These are phyloP conservation scores for Dioctria linearis DNA, from an alignment of 2,888 invertebrate genomes.

Conservation along the genomic window DNA sequence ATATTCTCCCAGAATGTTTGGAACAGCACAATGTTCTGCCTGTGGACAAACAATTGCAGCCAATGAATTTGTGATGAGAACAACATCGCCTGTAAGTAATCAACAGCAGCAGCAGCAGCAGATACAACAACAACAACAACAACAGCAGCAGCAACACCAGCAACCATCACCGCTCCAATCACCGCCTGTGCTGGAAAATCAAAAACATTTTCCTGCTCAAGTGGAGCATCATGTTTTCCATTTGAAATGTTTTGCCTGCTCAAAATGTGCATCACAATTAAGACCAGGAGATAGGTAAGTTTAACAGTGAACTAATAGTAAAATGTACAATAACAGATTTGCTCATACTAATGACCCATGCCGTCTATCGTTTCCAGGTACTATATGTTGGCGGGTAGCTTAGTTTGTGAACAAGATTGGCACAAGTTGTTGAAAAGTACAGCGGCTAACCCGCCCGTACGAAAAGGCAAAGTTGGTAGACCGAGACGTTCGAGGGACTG, in stretches of 20 bases:
- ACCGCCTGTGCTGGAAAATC: slow-evolving; percentile 60
- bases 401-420: slow-evolving; percentile 95
- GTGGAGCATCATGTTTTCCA: slow-evolving; percentile 86
- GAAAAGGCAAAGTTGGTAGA: slow-evolving; percentile 86
- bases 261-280: slow-evolving; percentile 89
- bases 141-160: slow-evolving; percentile 66
- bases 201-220: slow-evolving; percentile 61
- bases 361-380: slow-evolving; percentile 73
- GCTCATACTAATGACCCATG: slow-evolving; percentile 9
- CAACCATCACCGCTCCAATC: slow-evolving; percentile 67
- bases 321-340: slow-evolving; percentile 15
- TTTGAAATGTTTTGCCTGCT: slow-evolving; percentile 94
- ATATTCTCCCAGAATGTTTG: slow-evolving; percentile 82
- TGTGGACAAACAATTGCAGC: slow-evolving; percentile 93
- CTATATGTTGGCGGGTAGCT: slow-evolving; percentile 88
- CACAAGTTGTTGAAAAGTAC: slow-evolving; percentile 85
- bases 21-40: slow-evolving; percentile 89
- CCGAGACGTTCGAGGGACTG: slow-evolving; percentile 90
- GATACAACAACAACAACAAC: slow-evolving; percentile 64
- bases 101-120: slow-evolving; percentile 62
- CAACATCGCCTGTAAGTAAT: slow-evolving; percentile 63
- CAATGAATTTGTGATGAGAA: slow-evolving; percentile 91
- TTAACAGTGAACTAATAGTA: slow-evolving; percentile 50
- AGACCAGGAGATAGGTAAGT: slow-evolving; percentile 87
- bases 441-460: slow-evolving; percentile 78